Percentiles rank a stretch among this genome's conserved stretches.
Evolutionary conservation across 2,888 invertebrate species (phyloP).

Genomic region (Nomada flava): DNA sequence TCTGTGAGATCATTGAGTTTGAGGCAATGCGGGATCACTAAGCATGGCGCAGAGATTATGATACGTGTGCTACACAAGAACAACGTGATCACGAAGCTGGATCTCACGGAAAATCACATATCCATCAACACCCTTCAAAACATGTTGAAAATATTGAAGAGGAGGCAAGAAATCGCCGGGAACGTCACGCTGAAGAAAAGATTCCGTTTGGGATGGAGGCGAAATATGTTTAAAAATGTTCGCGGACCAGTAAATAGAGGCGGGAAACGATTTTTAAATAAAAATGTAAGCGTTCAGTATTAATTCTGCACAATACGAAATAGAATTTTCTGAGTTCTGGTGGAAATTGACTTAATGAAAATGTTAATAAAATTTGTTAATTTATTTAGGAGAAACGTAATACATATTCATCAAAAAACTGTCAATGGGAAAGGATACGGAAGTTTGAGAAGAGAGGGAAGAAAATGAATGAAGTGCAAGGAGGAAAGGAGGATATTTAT

Average conservation of each 20-base stretch:
- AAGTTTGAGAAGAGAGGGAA: not conserved
- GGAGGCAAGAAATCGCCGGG: slow-evolving; percentile 45
- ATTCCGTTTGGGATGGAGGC: slow-evolving; percentile 39
- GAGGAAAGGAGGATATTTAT: not conserved
- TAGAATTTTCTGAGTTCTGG: not conserved
- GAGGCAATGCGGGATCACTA: slow-evolving; percentile 69
- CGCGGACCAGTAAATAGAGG: not conserved
- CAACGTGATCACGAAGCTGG: slow-evolving; percentile 56
- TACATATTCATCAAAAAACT: not conserved
- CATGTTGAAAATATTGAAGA: slow-evolving; percentile 58
- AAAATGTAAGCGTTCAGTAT: slow-evolving; percentile 15
- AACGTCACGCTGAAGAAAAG: slow-evolving; percentile 30
- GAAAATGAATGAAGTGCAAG: not conserved
- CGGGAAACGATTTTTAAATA: not conserved
- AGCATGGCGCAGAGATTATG: slow-evolving; percentile 58
- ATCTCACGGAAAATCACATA: slow-evolving; percentile 66
- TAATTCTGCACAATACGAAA: too few relatives aligned
- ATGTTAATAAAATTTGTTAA: not conserved
- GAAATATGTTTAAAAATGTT: not conserved
- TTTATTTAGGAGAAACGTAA: not conserved
- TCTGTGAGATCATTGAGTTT: slow-evolving; percentile 68
- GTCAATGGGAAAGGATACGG: not conserved
- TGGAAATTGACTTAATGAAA: not conserved
- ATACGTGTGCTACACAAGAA: slow-evolving; percentile 67
- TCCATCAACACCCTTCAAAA: slow-evolving; percentile 47